Base-by-base conservation (phyloP, 2,113 vertebrate genomes). In the Climacteris rufus region DNA sequence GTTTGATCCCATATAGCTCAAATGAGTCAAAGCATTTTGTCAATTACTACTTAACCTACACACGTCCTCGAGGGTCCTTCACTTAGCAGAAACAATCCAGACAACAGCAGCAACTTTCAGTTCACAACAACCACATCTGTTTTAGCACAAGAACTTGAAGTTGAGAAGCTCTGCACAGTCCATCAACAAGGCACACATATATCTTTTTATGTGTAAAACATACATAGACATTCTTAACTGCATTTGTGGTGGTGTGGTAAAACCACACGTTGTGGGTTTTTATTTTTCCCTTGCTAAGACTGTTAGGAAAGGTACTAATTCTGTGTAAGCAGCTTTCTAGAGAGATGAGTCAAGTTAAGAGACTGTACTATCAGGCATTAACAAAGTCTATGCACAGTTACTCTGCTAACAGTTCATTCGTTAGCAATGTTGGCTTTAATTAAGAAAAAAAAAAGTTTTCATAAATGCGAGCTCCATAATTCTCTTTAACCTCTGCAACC, bases 231-330 rank as follows among this genome's bases (percentile, higher is more conserved):
- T 42, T 64, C 49, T 52, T 80, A 77, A 40, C 31, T 20, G 4
- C 44, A 54, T 53, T 53, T 83, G 31, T 1, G 3, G 54, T 59
- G 17, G 23, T 39, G 31, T 28, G 19, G 42, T n/a, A 88, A 90
- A 83, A 66, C 7, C 45, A 42, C 16, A 52, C 0, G 0, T 13
- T 0, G 0, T 1, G 4, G 19, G 6, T 10, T 61, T 70, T 64
- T 15, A 18, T 70, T 70, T 61, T 35, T 49, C n/a, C 37, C 11
- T 11, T 45, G 28, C 22, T 78, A 81, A 47, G 25, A 47, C 17
- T 8, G 44, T 12, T 72, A 79, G 31, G 31, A 86, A 80, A 89
- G 28, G 22, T 21, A 57, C 14, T 44, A 74, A 60, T 5, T 66
- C 30, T 42, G 28, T 16, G 4, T 15, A 59, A 83, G 31, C 24